Conservation (phyloP, 2,113 vertebrate species). For the Osmerus mordax region DNA sequence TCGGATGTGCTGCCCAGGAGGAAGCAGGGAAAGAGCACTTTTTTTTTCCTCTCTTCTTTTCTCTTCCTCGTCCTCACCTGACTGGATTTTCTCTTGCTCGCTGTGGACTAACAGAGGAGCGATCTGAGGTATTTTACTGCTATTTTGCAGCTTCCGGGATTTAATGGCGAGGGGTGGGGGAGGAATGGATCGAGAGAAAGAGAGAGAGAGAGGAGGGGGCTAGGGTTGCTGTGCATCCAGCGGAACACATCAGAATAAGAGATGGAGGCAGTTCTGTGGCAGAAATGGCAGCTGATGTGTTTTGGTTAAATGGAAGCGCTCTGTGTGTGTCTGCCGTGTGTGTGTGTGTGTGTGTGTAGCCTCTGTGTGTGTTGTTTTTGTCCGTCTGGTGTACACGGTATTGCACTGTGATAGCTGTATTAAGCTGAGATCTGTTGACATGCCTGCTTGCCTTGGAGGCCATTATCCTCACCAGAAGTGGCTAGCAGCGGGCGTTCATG, state of each 20-base stretch:
- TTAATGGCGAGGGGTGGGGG: conserved; percentile 42
- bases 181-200: conserved; percentile 52
- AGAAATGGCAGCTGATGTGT: conserved; percentile 69
- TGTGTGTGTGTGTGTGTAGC: conserved; percentile 2
- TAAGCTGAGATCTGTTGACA: conserved; percentile 72
- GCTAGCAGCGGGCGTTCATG: conserved; percentile 58
- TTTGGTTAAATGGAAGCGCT: conserved; percentile 65
- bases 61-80: conserved; percentile 55
- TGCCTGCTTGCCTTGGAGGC: conserved; percentile 67
- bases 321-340: conserved; percentile 37
- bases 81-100: conserved; percentile 55
- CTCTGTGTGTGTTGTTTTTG: conserved; percentile 11
- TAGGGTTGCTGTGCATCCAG: conserved; percentile 53
- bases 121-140: conserved; percentile 57
- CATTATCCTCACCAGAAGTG: conserved; percentile 74
- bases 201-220: conserved; percentile 26
- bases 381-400: conserved; percentile 1
- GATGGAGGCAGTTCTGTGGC: conserved; percentile 55
- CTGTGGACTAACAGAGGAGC: conserved; percentile 38
- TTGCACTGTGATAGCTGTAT: conserved; percentile 38
- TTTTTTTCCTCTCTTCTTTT: conserved; percentile 22
- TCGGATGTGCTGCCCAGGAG: conserved; percentile 49
- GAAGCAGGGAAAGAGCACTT: conserved; percentile 37
- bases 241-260: conserved; percentile 51
- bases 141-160: conserved; percentile 53